Base-by-base conservation (phyloP, 2,113 vertebrate genomes). In the Phasianus colchicus region DNA sequence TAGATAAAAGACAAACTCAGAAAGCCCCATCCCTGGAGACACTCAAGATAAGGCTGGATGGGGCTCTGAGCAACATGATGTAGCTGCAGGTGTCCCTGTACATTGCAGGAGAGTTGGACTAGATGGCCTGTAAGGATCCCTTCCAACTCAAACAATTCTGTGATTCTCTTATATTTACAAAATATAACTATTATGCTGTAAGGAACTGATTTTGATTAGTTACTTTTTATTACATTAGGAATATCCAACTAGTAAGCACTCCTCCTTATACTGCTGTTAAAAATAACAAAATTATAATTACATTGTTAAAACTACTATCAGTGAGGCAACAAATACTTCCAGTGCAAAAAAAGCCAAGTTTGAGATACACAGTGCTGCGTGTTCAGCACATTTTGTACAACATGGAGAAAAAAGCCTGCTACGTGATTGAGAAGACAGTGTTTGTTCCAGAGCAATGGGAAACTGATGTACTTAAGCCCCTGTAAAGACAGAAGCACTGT, bases 131-230 rank as follows among this genome's bases (percentile, higher is more conserved):
- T 52, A 52, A 52, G 25, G 50, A 25, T 52, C 50, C 50, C 25
- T 27, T 52, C 13, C 25, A 52, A 52, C 50, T 52, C 50, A 52
- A 25, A 27, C 13, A 8, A 52, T 27, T 27, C 50, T 52, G 25
- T 52, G 50, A 52, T 27, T 15, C 50, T 52, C 27, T 27, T 29
- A 52, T 5, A 52, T 52, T 82, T 24, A 48, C 4, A 29, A 13
- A 45, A 50, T 54, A 8, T 9, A 83, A 10, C 17, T 70, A 16
- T 8, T n/a, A 64, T 0, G 0, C 14, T 74, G 42, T n/a, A 83
- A 70, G 9, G 16, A 71, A 75, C 11, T 63, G 2, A 64, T 32
- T 76, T 86, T 50, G 29, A 43, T 43, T 29, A 32, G 17, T 66
- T 30, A 18, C 27, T 30, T 42, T 42, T 29, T 29, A 29, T 19